Percentiles rank a stretch among this genome's conserved stretches.
Evolutionary conservation across 2,113 vertebrate species (phyloP).

Genomic region (Tichodroma muraria): DNA sequence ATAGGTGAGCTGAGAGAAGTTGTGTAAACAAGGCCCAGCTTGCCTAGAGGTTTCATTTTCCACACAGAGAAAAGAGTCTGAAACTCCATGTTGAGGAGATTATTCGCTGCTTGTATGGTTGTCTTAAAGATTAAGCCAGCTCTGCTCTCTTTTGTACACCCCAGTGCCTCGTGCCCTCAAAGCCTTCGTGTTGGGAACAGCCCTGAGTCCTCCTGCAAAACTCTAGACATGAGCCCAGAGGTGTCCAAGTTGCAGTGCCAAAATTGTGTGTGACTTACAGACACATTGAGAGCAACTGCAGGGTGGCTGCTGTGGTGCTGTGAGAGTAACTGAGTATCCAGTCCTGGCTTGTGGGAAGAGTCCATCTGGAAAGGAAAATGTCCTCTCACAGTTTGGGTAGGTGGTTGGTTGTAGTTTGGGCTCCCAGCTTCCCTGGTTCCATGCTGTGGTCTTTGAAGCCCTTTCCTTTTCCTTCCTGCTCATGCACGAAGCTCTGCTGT

Average conservation of each 20-base stretch:
- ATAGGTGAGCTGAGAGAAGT: not conserved
- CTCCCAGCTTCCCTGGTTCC: not conserved
- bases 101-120: not conserved
- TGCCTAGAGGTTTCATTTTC: not conserved
- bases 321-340: not conserved
- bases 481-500: not conserved
- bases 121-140: not conserved
- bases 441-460: fast-evolving
- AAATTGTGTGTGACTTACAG: not conserved
- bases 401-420: not conserved
- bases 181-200: not conserved
- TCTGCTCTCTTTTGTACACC: not conserved
- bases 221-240: not conserved
- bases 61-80: not conserved
- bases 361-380: not conserved
- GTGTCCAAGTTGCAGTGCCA: not conserved
- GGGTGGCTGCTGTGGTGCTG: not conserved
- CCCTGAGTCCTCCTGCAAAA: not conserved
- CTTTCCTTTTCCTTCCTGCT: not conserved
- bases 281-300: fast-evolving
- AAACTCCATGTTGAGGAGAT: not conserved
- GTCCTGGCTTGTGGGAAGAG: not conserved
- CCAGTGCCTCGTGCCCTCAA: not conserved
- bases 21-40: not conserved
- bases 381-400: not conserved